Percentiles rank a stretch among this genome's conserved stretches.
Conservation (phyloP, 2,888 invertebrate genomes). For the Gymnocheta viridis region DNA sequence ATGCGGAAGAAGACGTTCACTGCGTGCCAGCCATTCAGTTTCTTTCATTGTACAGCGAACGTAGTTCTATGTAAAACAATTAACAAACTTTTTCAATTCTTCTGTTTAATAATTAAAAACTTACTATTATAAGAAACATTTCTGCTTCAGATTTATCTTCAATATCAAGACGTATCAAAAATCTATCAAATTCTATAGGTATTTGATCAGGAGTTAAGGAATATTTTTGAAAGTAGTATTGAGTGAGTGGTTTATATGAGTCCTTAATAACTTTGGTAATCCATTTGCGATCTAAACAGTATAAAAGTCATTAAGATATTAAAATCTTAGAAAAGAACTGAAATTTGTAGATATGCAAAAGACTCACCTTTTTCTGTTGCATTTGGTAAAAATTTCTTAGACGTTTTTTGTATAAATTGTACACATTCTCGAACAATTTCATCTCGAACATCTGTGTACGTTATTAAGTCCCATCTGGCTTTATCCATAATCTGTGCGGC, state of each 20-base stretch:
- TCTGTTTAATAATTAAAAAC: conserved; percentile 14
- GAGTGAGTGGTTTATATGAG: conserved; percentile 74
- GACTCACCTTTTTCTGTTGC: conserved; percentile 75
- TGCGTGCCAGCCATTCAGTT: conserved; percentile 77
- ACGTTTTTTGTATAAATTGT: conserved; percentile 74
- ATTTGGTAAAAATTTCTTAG: conserved; percentile 75
- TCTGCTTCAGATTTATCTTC: conserved; percentile 74
- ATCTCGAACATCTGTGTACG: conserved; percentile 75
- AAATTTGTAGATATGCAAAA: neutral
- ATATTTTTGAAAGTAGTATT: conserved; percentile 78
- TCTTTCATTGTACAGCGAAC: conserved; percentile 78
- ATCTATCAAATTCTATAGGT: conserved; percentile 75
- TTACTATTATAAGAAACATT: conserved; percentile 76
- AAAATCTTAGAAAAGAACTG: neutral
- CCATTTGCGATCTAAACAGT: conserved; percentile 75
- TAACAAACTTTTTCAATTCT: neutral
- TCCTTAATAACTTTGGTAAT: conserved; percentile 75
- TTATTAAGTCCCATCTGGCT: conserved; percentile 77
- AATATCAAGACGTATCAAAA: conserved; percentile 74
- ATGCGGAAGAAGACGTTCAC: conserved; percentile 74
- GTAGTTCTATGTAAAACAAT: conserved; percentile 72
- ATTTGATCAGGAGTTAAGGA: conserved; percentile 72
- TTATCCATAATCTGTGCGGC: conserved; percentile 77
- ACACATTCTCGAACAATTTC: conserved; percentile 75
- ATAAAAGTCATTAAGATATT: neutral